Percentiles rank a stretch among this genome's conserved stretches.
Evolutionary conservation across 2,888 invertebrate genomes (phyloP).

Genomic region (Ypsolopha scabrella): DNA sequence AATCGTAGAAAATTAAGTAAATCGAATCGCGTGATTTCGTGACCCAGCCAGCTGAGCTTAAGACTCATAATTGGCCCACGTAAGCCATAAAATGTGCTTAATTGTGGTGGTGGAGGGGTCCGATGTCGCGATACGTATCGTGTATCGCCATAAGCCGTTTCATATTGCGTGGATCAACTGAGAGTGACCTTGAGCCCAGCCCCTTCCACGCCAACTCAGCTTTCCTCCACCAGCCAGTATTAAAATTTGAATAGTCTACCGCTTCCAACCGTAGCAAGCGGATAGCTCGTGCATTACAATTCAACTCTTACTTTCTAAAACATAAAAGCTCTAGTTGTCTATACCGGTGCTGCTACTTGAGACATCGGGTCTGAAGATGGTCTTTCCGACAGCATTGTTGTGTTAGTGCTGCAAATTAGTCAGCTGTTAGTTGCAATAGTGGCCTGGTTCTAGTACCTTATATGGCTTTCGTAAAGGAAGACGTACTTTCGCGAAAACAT

Average conservation of each 20-base stretch:
- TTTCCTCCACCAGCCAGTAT: constrained; percentile 30
- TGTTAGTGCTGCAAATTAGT: constrained; percentile 56
- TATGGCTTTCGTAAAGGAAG: constrained; percentile 31
- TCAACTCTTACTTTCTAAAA: constrained; percentile 25
- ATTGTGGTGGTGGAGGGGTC: constrained; percentile 22
- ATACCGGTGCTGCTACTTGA: neutral
- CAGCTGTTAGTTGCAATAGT: constrained; percentile 49
- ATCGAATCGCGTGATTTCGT: constrained; percentile 51
- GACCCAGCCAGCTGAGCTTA: constrained; percentile 25
- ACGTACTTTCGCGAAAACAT: constrained; percentile 25
- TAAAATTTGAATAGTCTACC: constrained; percentile 60
- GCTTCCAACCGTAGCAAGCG: constrained; percentile 48
- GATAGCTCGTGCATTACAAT: constrained; percentile 30
- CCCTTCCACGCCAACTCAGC: constrained; percentile 23
- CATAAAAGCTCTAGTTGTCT: constrained; percentile 32
- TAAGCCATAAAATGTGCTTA: constrained; percentile 39
- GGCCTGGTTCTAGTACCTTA: constrained; percentile 37
- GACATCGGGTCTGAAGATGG: neutral
- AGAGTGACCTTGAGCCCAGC: constrained; percentile 58
- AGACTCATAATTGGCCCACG: constrained; percentile 46
- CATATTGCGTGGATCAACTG: constrained; percentile 54
- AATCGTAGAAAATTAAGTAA: constrained; percentile 39
- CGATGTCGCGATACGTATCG: neutral
- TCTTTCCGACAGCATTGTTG: constrained; percentile 35
- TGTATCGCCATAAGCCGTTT: neutral